Conservation (phyloP, 1,140 invertebrate species). For the Heliconius melpomene region DNA sequence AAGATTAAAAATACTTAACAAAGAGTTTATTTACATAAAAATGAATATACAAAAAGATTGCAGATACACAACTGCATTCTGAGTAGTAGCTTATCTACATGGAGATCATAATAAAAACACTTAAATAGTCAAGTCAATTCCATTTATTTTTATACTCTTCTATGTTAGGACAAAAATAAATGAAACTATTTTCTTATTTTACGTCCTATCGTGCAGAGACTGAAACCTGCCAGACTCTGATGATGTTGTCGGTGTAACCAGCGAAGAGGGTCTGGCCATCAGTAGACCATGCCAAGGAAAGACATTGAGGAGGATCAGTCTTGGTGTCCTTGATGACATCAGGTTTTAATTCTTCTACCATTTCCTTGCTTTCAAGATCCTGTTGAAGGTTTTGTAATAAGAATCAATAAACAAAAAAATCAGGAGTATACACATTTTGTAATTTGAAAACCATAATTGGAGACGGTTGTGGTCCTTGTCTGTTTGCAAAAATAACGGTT, state of each 20-base stretch:
- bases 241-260: slow-evolving; percentile 99
- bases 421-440: no score
- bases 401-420: background rate
- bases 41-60: slow-evolving; percentile 28
- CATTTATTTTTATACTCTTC: slow-evolving; percentile 77
- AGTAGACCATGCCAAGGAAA: slow-evolving; percentile 99
- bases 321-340: slow-evolving; percentile 92
- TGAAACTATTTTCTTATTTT: slow-evolving; percentile 54
- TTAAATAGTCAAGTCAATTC: slow-evolving; percentile 56
- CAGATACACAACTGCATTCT: slow-evolving; percentile 36
- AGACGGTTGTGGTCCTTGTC: no score
- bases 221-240: slow-evolving; percentile 99
- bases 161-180: slow-evolving; percentile 74
- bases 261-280: slow-evolving; percentile 99
- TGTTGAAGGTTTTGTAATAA: slow-evolving; percentile 59
- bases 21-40: slow-evolving; percentile 41
- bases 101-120: slow-evolving; percentile 68
- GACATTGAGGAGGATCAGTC: slow-evolving; percentile 96
- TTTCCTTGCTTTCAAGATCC: slow-evolving; percentile 99
- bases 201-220: slow-evolving; percentile 86
- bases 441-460: no score
- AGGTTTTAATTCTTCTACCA: slow-evolving; percentile 98
- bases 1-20: slow-evolving; percentile 28
- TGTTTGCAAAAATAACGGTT: no score
- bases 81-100: slow-evolving; percentile 33